These are phyloP conservation scores for Leucoma salicis DNA, from an alignment of 2,888 invertebrate species.

Conservation along the genomic window DNA sequence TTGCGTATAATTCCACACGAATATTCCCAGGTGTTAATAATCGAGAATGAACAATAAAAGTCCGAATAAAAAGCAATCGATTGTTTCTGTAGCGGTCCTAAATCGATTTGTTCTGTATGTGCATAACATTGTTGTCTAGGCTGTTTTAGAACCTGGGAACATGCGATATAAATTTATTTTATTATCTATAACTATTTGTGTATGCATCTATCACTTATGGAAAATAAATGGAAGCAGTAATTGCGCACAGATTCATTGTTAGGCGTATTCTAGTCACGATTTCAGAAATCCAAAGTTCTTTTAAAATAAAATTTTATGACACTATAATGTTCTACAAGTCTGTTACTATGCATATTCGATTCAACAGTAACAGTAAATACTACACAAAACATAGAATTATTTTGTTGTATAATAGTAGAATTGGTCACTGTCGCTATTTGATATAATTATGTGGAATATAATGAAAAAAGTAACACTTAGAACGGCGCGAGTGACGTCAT, in stretches of 20 bases:
- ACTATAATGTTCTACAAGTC: slow-evolving; percentile 13
- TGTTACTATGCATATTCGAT: too few species aligned
- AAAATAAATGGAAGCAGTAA: slow-evolving; percentile 10
- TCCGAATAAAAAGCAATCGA: slow-evolving; percentile 23
- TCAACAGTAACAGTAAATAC: too few species aligned
- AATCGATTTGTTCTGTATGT: slow-evolving; percentile 29
- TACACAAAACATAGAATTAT: too few species aligned
- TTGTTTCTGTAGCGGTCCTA: slow-evolving; percentile 30
- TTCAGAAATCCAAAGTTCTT: slow-evolving; percentile 17
- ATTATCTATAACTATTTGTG: slow-evolving; percentile 18
- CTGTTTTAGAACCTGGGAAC: slow-evolving; percentile 17
- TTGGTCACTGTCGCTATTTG: too few species aligned
- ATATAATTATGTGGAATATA: too few species aligned
- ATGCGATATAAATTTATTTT: slow-evolving; percentile 18
- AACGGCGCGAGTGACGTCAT: too few species aligned
- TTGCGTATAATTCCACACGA: slow-evolving; percentile 38
- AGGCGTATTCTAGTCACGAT: slow-evolving; percentile 27
- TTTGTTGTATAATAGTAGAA: too few species aligned
- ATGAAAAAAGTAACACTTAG: too few species aligned
- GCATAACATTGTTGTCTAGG: slow-evolving; percentile 16
- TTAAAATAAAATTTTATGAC: slow-evolving; percentile 19
- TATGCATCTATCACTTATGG: slow-evolving; percentile 20
- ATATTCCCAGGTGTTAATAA: slow-evolving; percentile 33
- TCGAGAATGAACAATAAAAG: slow-evolving; percentile 30
- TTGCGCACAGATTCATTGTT: slow-evolving; percentile 12